Evolutionary conservation across 1,140 invertebrate genomes (phyloP), one percentile per base, ranked within the genome.

Genomic region (Tetranychus cinnabarinus): DNA sequence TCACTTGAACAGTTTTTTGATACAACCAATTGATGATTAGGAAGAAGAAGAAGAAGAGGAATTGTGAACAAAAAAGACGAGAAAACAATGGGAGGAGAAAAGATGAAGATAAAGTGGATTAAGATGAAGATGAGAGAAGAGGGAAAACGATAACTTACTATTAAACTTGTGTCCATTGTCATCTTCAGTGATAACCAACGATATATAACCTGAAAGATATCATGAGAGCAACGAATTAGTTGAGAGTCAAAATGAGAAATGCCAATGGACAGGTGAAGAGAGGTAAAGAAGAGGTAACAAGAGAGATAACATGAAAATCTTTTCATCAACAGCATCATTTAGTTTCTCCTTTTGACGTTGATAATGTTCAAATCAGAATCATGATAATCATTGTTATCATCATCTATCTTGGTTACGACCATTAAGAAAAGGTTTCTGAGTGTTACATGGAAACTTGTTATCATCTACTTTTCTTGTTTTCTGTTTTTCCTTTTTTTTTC

Each of bases 81-180:
- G 39, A 42, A 42, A 42, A 42, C 39, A 42, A 42, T 42, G 39
- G 39, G 39, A 42, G 39, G 39, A 42, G 39, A 42, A 10, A 42
- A 0, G 39, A 42, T 5, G 39, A 42, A 6, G 39, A 42, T 6
- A 10, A 42, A 6, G 39, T 6, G 10, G 39, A 42, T 42, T 5
- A 10, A 42, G 39, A 42, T 42, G 39, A 10, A 42, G 39, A 42
- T 5, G 10, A 10, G 39, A 42, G 10, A 42, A 56, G 15, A 56
- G 10, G 8, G 37, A 56, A 10, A 33, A 6, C 39, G 39, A 42
- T 42, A 42, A 42, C 39, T 48, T 50, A 62, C 56, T 57, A 39
- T 62, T 62, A 59, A 58, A 62, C 54, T 62, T 62, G 35, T 62
- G 58, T 60, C 58, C 48, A 15, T 33, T 42, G 34, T 58, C 50